Percentiles rank a stretch among this genome's conserved stretches.
These are phyloP conservation scores for Bradysia coprophila DNA, from an alignment of 1,140 invertebrate species.

Conservation along the genomic window DNA sequence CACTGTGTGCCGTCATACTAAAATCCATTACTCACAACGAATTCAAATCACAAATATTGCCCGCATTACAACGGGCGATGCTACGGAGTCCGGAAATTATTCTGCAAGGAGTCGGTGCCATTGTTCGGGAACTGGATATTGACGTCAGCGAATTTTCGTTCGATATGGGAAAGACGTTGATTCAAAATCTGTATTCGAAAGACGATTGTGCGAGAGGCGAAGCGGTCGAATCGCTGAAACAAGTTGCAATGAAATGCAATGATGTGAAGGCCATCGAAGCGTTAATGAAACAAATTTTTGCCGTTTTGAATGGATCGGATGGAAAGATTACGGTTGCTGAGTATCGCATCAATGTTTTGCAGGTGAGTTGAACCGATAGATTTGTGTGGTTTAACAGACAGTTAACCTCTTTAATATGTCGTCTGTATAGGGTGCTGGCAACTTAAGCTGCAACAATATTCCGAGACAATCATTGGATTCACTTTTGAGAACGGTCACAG, in stretches of 20 bases:
- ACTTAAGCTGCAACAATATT: slow-evolving; percentile 55
- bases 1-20: slow-evolving; percentile 42
- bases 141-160: slow-evolving; percentile 62
- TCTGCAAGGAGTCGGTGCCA: slow-evolving; percentile 55
- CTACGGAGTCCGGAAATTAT: slow-evolving; percentile 87
- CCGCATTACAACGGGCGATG: slow-evolving; percentile 79
- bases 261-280: slow-evolving; percentile 43
- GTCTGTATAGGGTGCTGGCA: slow-evolving; percentile 49
- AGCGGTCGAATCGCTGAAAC: slow-evolving; percentile 46
- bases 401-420: background rate
- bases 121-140: slow-evolving; percentile 49
- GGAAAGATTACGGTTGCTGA: slow-evolving; percentile 79
- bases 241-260: slow-evolving; percentile 53
- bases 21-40: slow-evolving; percentile 44
- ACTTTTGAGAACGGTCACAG: slow-evolving; percentile 39
- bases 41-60: slow-evolving; percentile 56
- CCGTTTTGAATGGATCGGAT: slow-evolving; percentile 72
- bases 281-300: slow-evolving; percentile 57
- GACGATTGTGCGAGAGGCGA: slow-evolving; percentile 55
- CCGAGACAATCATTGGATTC: slow-evolving; percentile 32
- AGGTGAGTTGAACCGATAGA: slow-evolving; percentile 28
- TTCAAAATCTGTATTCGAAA: slow-evolving; percentile 62
- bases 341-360: slow-evolving; percentile 75
- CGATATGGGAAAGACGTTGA: slow-evolving; percentile 67
- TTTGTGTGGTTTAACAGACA: background rate